A percentile compares a stretch with the other conserved stretches of the same genome.
Evolutionary conservation across 2,113 vertebrate genomes (phyloP).

Genomic region (Pterophyllum scalare): DNA sequence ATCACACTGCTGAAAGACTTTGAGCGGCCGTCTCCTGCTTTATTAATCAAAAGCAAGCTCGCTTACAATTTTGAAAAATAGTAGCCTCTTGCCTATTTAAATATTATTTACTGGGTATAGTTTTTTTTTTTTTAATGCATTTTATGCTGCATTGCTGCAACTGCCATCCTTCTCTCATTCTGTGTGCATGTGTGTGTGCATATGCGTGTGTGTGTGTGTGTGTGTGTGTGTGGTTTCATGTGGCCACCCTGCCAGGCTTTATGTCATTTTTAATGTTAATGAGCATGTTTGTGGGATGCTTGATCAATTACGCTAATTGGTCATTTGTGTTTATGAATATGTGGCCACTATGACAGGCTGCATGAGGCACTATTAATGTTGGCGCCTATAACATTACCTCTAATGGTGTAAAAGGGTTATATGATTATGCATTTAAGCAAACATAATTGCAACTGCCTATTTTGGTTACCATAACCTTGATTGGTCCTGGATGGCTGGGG

Average conservation of each 20-base stretch:
- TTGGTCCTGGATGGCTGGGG: not conserved
- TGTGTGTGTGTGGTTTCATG: not conserved
- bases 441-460: not conserved
- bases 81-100: not conserved
- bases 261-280: not conserved
- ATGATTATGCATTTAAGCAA: not conserved
- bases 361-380: not conserved
- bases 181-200: not conserved
- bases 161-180: no score
- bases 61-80: not conserved
- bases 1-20: conserved; percentile 1
- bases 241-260: not conserved
- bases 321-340: not conserved
- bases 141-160: not conserved
- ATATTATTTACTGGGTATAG: not conserved
- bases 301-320: not conserved
- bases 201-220: no score
- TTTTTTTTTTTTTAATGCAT: not conserved
- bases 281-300: not conserved
- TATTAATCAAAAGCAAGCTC: not conserved
- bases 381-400: not conserved
- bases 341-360: not conserved
- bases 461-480: not conserved
- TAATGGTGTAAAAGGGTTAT: not conserved
- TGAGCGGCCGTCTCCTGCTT: not conserved